Base-by-base conservation (phyloP, 2,113 vertebrate genomes). In the Candoia aspera region DNA sequence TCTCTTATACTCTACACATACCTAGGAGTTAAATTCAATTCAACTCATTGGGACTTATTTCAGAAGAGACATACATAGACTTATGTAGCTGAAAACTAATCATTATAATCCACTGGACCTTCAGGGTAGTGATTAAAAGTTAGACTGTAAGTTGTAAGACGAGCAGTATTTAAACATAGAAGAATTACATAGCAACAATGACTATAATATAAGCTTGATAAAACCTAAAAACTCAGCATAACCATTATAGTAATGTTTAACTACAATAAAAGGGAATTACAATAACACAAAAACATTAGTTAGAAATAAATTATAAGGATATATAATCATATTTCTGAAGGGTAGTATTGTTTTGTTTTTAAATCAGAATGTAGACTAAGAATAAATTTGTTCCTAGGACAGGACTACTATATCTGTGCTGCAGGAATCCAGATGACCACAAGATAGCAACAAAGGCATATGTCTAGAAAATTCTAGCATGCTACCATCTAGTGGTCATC, bases 171-270 rank as follows among this genome's bases (percentile, higher is more conserved):
- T 91, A 91, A 91, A 86, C 55, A 91, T 55, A 86, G 60, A 64
- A 57, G 85, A 91, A 91, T 91, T 91, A 87, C 53, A 91, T 55
- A 54, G 85, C 54, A 87, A 87, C 49, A 1, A 37, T 57, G 33
- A 91, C 49, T 73, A 37, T 87, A 87, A 91, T 57, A 10, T 73
- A 87, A 58, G 53, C 55, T 53, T 29, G 29, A 57, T 54, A 73
- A 91, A 68, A 8, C 23, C 42, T 59, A 85, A 59, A 24, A 84
- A 64, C 12, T 8, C 62, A 87, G 37, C 58, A 37, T 24, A 86
- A 46, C 53, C 33, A 58, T 58, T 33, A 57, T 26, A 57, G 90
- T 79, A 86, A 64, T 33, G 26, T 62, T 86, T 85, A 87, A 87
- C 15, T 87, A 19, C 12, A 57, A 42, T 87, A 55, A 86, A 87